Evolutionary conservation across 37 sponge, comb jelly and placozoan species (phyloP).

Genomic region (Halisarca cf. caerulea): DNA sequence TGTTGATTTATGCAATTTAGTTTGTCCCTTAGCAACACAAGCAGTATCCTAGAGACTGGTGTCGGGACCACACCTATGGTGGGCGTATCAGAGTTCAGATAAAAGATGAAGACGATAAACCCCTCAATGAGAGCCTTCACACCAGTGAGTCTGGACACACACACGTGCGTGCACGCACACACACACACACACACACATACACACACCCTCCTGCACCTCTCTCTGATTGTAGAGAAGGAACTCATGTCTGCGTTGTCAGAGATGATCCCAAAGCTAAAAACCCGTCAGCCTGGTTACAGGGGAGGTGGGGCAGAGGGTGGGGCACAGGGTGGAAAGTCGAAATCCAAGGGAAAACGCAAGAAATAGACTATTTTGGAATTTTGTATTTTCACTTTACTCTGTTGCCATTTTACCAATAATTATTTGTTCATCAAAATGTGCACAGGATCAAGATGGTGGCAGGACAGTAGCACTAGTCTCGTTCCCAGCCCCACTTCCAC

Average conservation of each 20-base stretch:
- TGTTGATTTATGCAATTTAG: too few relatives aligned
- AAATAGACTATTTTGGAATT: too few relatives aligned
- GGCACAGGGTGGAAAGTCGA: conserved; percentile 3
- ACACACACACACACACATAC: conserved; percentile 16
- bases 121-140: conserved; percentile 28
- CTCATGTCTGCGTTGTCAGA: conserved; percentile 53
- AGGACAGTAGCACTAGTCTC: too few relatives aligned
- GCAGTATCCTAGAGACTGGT: conserved; percentile 69
- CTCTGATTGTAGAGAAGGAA: conserved; percentile 42
- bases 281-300: conserved; percentile 34
- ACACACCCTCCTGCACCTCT: not conserved
- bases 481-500: too few relatives aligned
- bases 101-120: conserved; percentile 31
- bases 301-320: conserved; percentile 40
- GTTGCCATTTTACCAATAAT: too few relatives aligned
- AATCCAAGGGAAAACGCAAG: conserved; percentile 56
- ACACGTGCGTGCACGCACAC: not conserved
- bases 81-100: conserved; percentile 81
- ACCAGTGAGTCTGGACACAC: conserved; percentile 30
- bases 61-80: conserved; percentile 50
- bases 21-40: conserved; percentile 16
- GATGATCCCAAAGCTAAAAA: conserved; percentile 79
- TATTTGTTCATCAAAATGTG: too few relatives aligned
- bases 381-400: too few relatives aligned
- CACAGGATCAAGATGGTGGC: too few relatives aligned